A percentile compares a stretch with the other conserved stretches of the same genome.
Conservation (phyloP, 1,140 invertebrate genomes). For the Drosophila simulans region DNA sequence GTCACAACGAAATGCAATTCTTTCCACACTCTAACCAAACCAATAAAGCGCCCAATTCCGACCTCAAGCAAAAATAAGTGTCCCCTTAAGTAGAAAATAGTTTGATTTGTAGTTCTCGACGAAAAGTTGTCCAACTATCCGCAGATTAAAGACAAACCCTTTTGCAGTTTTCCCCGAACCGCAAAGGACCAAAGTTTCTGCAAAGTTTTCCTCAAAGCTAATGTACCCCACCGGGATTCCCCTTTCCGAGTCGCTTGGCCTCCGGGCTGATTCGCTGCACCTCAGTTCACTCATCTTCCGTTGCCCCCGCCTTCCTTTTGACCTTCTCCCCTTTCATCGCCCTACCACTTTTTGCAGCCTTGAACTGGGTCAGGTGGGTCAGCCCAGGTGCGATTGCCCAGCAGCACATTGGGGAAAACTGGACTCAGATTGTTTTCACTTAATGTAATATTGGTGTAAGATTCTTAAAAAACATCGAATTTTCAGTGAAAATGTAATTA, state of each 20-base stretch:
- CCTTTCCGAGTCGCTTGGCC: slow-evolving; percentile 22
- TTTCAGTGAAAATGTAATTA: too few species aligned
- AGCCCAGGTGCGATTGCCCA: slow-evolving; percentile 46
- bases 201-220: slow-evolving; percentile 48
- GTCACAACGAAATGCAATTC: slow-evolving; percentile 23
- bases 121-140: slow-evolving; percentile 28
- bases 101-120: slow-evolving; percentile 29
- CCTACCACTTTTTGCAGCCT: slow-evolving; percentile 3
- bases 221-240: slow-evolving; percentile 40
- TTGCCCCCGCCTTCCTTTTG: not conserved
- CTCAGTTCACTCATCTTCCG: slow-evolving; percentile 25
- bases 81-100: slow-evolving; percentile 19
- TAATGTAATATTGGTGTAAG: slow-evolving; percentile 19
- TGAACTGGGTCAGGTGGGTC: slow-evolving; percentile 33
- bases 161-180: slow-evolving; percentile 5
- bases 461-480: slow-evolving; percentile 10
- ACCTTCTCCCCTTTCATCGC: not conserved
- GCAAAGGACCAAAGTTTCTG: slow-evolving; percentile 35
- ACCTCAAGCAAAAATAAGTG: not conserved
- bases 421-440: slow-evolving; percentile 6
- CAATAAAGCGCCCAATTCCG: not conserved
- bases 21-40: slow-evolving; percentile 16
- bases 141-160: slow-evolving; percentile 41
- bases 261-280: slow-evolving; percentile 30
- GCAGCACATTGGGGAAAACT: slow-evolving; percentile 22